Base-by-base conservation (phyloP, 30 jellyfish, hydroid and myxozoan genomes). In the Aurelia aurita complex sp. Pacific region DNA sequence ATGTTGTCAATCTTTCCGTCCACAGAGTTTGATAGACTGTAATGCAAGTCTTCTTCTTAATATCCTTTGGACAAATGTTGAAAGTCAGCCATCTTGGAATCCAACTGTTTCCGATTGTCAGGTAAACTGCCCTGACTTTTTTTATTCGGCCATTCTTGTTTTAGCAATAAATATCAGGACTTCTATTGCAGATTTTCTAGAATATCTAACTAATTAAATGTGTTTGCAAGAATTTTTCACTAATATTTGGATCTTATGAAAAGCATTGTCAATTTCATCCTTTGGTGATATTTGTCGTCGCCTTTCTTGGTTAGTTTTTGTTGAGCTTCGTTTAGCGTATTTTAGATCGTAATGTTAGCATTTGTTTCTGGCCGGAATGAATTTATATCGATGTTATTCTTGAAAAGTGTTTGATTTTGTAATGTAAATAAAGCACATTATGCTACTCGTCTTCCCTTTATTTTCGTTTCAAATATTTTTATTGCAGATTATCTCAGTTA, bases 11-110 rank as follows among this genome's bases (percentile, higher is more conserved):
- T 33, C 0, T 59, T 34, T 51, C 38, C 19, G 15, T 35, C 72
- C 66, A 34, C 18, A 87, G 97, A 16, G 92, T 62, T 38, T 62
- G 40, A 50, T 92, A 35, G 98, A 74, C 40, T 87, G 92, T 2
- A 66, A 88, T 11, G 43, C 96, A 19, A 32, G 77, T 8, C 46
- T 70, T 7, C 82, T 92, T 73, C 82, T 69, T 63, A 61, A 92
- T 32, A 63, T 87, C 33, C 80, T 92, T 10, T 92, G 98, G 98
- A 82, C 77, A 59, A 96, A 87, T 50, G 91, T 92, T 32, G 98
- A 92, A 43, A 66, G 90, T 75, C 98, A 92, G 77, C 87, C 98
- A 29, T 53, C 86, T 52, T 92, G 98, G 98, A 92, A 92, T 68
- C 90, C 98, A 1, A 71, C 95, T 15, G 92, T 92, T 5, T 46